Percentiles rank a stretch among this genome's conserved stretches.
phyloP scores from a whole-genome alignment of 2,797 vertebrate species.

The Melanotaenia maccullochi region DNA sequence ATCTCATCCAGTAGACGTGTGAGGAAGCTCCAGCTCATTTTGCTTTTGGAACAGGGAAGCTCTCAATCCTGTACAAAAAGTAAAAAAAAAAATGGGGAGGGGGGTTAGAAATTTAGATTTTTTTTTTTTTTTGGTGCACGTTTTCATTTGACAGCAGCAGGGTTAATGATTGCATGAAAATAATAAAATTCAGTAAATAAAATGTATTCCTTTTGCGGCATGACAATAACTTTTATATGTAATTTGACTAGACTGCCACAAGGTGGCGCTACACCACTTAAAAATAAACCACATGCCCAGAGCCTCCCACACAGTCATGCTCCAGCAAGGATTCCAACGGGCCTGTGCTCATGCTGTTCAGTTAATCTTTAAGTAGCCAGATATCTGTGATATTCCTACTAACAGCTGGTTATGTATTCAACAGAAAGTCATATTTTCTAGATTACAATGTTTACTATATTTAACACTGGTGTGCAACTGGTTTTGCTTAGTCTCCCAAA shows the following conservation, averaged over 20 bases:
- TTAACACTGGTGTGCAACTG: no score
- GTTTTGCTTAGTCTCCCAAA: no score
- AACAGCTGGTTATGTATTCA: no score
- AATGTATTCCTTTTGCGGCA: neutral
- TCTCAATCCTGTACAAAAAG: constrained; percentile 59
- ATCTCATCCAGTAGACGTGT: constrained; percentile 93
- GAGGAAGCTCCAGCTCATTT: constrained; percentile 95
- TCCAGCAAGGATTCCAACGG: neutral
- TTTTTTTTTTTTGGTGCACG: neutral
- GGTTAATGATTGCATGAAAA: neutral
- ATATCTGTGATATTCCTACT: no score
- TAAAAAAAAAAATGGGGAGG: neutral
- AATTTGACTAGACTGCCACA: constrained; percentile 21
- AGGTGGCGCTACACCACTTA: constrained; percentile 14
- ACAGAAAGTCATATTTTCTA: no score
- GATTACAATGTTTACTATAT: no score
- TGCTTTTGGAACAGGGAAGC: constrained; percentile 36
- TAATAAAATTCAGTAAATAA: neutral
- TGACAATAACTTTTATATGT: neutral
- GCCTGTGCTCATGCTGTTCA: no score
- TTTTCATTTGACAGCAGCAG: no score
- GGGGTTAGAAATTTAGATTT: no score
- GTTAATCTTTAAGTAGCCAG: no score
- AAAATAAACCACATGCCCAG: neutral
- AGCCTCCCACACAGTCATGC: neutral